Conservation (phyloP, 2,113 vertebrate species). For the Nannobrachium achirus region DNA sequence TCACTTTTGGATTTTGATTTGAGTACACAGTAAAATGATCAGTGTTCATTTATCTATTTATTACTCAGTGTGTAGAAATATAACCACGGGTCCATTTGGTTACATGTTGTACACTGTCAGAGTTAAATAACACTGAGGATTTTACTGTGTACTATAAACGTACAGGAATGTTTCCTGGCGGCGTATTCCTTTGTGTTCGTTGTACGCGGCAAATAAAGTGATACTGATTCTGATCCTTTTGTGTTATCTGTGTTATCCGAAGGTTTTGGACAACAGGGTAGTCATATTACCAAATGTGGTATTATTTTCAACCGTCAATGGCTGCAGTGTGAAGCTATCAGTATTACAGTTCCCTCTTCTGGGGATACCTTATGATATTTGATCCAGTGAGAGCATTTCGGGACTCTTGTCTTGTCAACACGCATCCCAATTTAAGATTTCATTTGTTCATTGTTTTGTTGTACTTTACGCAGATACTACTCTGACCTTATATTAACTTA, state of each 20-base stretch:
- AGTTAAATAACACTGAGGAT: too few relatives aligned
- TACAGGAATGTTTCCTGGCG: not conserved
- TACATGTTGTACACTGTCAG: too few relatives aligned
- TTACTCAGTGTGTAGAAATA: too few relatives aligned
- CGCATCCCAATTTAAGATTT: conserved; percentile 44
- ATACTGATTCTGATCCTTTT: conserved; percentile 13
- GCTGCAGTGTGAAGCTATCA: conserved; percentile 67
- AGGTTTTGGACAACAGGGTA: conserved; percentile 34
- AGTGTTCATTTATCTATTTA: too few relatives aligned
- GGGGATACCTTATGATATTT: conserved; percentile 51
- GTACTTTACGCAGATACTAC: conserved; percentile 50
- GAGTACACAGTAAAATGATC: not conserved
- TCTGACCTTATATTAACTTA: conserved; percentile 71
- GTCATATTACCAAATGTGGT: conserved; percentile 66
- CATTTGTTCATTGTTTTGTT: conserved; percentile 36
- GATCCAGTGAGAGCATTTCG: conserved; percentile 51
- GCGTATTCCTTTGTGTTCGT: not conserved
- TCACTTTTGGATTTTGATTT: conserved; percentile 15
- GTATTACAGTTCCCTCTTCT: conserved; percentile 67
- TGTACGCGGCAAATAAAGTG: conserved; percentile 14
- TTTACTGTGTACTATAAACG: too few relatives aligned
- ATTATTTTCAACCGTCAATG: conserved; percentile 56
- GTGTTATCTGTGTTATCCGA: conserved; percentile 14
- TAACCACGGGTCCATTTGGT: too few relatives aligned
- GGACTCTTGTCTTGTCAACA: conserved; percentile 47